Evolutionary conservation across 1,140 invertebrate genomes (phyloP), one percentile per base, ranked within the genome.

Genomic region (Apis cerana): DNA sequence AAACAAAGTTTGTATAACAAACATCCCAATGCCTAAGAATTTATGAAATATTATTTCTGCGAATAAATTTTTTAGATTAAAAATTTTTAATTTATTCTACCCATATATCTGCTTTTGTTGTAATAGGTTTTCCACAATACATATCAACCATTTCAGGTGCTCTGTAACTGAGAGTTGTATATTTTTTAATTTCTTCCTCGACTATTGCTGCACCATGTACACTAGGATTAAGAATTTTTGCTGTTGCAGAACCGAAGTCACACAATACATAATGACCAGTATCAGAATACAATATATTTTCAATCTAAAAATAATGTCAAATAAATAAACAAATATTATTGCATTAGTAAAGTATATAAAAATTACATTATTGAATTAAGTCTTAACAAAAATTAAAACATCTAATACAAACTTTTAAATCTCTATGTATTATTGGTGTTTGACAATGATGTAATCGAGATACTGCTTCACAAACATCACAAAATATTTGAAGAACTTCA

Each of bases 71-170:
- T 21, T 56, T n/a, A 43, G 11, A 33, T 69, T 43, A 59, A 59
- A 83, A 52, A 83, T 52, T 77, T 77, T 27, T 61, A 70, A 67
- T 71, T 84, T 23, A 62, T 72, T 80, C 0, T 95, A 97, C 97
- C 98, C 98, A 98, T 92, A 99, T 98, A 95, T 99, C 98, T 65
- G 97, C 95, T 94, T 98, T 98, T 11, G 97, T 98, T n/a, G 98
- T 98, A 79, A 99, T 98, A 33, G 96, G 94, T 94, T 97, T 97
- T 43, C 97, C 97, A 87, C 95, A 96, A 93, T 99, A 99, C 87
- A 99, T 95, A 94, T 99, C 98, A 52, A 99, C 96, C 98, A 99
- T 99, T 95, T 99, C 98, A 33, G 98, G 98, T 23, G 98, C 96
- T 89, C 98, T 96, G 93, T 99, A 99, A 68, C 97, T 97, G 23